Percentiles rank a stretch among this genome's conserved stretches.
Conservation (phyloP, 2,888 invertebrate genomes). For the Ectropis crepuscularia region DNA sequence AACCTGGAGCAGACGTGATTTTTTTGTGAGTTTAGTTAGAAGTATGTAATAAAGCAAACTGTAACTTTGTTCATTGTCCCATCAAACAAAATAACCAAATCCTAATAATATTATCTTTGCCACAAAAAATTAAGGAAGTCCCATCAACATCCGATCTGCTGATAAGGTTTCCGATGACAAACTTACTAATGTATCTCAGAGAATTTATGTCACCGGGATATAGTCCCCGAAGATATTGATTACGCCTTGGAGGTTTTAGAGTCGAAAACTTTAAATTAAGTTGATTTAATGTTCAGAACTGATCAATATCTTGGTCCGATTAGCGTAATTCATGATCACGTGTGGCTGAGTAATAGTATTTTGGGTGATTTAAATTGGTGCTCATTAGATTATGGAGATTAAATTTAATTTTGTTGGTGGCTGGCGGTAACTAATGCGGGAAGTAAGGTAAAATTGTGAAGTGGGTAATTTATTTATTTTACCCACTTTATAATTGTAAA, state of each 20-base stretch:
- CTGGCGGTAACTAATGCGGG: not conserved
- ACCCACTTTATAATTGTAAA: too few relatives aligned
- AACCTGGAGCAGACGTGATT: too few relatives aligned
- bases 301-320: conserved; percentile 57
- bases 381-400: conserved; percentile 16
- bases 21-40: too few relatives aligned
- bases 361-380: conserved; percentile 38
- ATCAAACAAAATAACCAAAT: not conserved
- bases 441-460: not conserved
- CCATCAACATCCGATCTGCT: conserved; percentile 46
- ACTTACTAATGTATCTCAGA: conserved; percentile 65
- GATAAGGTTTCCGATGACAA: conserved; percentile 61
- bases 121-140: conserved; percentile 32
- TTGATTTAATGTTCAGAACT: conserved; percentile 62
- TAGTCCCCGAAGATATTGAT: conserved; percentile 60
- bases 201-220: conserved; percentile 64
- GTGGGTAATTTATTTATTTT: too few relatives aligned
- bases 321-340: conserved; percentile 54
- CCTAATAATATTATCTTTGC: conserved; percentile 8
- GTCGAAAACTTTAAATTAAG: conserved; percentile 59
- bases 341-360: conserved; percentile 43
- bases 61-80: too few relatives aligned
- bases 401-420: not conserved
- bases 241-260: conserved; percentile 60
- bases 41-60: too few relatives aligned